A percentile compares a stretch with the other conserved stretches of the same genome.
phyloP scores from a whole-genome alignment of 2,797 vertebrate species.

The Orestias chungarensis region DNA sequence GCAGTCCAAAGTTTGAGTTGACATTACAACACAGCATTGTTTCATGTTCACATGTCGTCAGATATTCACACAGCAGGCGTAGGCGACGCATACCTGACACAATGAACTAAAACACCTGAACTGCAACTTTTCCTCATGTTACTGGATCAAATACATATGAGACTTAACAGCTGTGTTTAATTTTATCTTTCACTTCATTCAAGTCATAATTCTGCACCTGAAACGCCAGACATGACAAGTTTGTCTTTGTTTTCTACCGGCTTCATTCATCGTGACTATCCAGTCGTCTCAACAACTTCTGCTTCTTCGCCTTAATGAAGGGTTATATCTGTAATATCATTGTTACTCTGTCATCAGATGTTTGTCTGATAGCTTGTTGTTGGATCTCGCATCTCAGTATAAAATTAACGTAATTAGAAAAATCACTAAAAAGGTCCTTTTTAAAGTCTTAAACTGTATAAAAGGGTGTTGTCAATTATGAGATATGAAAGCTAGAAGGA shows the following conservation, averaged over 20 bases:
- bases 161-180: too few species aligned
- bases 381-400: neutral
- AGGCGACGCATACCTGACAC: too few species aligned
- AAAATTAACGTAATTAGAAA: neutral
- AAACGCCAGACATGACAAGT: too few species aligned
- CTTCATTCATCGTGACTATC: too few species aligned
- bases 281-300: too few species aligned
- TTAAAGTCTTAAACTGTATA: neutral
- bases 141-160: too few species aligned
- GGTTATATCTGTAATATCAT: neutral
- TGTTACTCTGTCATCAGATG: neutral
- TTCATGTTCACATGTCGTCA: neutral
- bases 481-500: neutral
- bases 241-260: too few species aligned
- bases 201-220: too few species aligned
- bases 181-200: too few species aligned
- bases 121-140: too few species aligned
- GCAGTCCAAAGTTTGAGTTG: conserved; percentile 65
- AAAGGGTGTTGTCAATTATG: neutral
- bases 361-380: neutral
- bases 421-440: neutral
- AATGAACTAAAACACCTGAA: too few species aligned
- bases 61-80: too few species aligned
- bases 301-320: neutral
- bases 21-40: conserved; percentile 39